These are phyloP conservation scores for Microctonus hyperodae DNA, from an alignment of 2,888 invertebrate genomes.

Conservation along the genomic window DNA sequence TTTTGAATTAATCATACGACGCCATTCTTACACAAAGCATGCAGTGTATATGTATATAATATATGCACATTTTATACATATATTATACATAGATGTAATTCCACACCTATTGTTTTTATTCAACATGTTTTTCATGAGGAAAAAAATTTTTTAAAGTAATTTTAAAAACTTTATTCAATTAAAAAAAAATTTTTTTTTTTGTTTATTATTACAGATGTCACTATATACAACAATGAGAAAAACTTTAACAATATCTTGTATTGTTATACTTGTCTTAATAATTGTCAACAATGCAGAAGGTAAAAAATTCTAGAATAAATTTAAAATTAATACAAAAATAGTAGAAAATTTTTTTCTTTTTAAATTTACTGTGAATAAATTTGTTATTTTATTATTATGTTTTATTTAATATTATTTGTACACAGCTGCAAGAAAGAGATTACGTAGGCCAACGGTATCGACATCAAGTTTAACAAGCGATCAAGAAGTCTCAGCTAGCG, in stretches of 20 bases:
- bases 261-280: conserved; percentile 50
- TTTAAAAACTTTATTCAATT: no score
- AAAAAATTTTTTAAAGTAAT: not conserved
- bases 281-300: conserved; percentile 57
- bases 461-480: conserved; percentile 67
- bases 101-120: not conserved
- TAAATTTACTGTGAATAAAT: conserved; percentile 52
- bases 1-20: conserved; percentile 38
- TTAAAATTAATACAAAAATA: not conserved
- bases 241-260: conserved; percentile 48
- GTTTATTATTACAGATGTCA: conserved; percentile 48
- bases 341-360: not conserved
- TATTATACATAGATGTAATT: not conserved
- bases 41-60: not conserved
- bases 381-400: not conserved
- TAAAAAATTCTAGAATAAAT: no score
- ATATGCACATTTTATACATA: not conserved
- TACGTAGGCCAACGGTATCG: conserved; percentile 72
- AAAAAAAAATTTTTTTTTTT: not conserved
- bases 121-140: not conserved
- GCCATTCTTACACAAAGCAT: conserved; percentile 30
- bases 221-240: conserved; percentile 44
- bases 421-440: conserved; percentile 72
- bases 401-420: conserved; percentile 30
- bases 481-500: conserved; percentile 71